phyloP scores from a whole-genome alignment of 1,140 invertebrate species.

The Temnothorax curvispinosus region DNA sequence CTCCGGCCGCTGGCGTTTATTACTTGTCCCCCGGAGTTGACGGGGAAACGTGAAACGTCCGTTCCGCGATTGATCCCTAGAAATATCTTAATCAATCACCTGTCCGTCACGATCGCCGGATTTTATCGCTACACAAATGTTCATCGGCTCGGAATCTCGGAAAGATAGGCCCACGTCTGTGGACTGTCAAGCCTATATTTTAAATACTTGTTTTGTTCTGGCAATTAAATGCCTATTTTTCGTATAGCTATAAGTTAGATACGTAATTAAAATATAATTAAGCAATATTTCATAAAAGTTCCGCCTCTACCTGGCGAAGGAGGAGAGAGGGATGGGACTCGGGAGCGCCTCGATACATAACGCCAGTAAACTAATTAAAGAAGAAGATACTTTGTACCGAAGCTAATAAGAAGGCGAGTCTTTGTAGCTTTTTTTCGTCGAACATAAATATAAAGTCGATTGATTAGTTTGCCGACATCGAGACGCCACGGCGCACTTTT shows the following conservation, averaged over 20 bases:
- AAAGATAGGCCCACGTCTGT: neutral
- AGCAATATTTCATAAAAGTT: conserved; percentile 61
- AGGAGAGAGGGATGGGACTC: neutral
- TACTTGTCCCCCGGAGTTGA: neutral
- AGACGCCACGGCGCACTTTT: neutral
- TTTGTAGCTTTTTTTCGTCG: neutral
- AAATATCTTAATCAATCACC: conserved; percentile 42
- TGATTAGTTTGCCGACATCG: conserved; percentile 46
- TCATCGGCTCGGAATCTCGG: neutral
- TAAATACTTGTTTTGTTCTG: neutral
- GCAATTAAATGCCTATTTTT: conserved; percentile 42
- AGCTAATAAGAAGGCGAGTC: conserved; percentile 41
- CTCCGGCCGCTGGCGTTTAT: neutral
- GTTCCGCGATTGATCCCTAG: neutral
- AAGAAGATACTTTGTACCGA: conserved; percentile 53
- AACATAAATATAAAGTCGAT: conserved; percentile 51
- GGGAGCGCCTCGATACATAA: conserved; percentile 40
- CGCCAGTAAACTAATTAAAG: conserved; percentile 60
- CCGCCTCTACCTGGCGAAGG: neutral
- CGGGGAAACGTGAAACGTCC: neutral
- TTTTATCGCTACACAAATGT: neutral
- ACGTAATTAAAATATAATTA: conserved; percentile 61
- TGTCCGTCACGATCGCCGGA: neutral
- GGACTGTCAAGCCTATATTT: neutral
- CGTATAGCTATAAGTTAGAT: conserved; percentile 23